Evolutionary conservation across 2,888 invertebrate species (phyloP).

Genomic region (Tuta absoluta): DNA sequence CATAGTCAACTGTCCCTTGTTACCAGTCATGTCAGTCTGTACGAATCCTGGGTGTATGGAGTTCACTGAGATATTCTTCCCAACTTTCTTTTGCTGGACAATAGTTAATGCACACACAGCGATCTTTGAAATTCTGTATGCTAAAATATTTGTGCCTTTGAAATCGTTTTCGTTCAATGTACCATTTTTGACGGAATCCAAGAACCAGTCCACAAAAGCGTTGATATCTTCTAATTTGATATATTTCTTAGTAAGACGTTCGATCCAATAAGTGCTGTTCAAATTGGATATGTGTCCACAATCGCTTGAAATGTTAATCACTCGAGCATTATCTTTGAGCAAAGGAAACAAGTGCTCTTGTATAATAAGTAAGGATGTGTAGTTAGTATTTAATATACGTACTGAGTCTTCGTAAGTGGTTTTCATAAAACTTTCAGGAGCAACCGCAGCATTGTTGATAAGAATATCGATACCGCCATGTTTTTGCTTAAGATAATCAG

Average conservation of each 20-base stretch:
- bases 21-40: constrained; percentile 40
- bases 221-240: constrained; percentile 39
- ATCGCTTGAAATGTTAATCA: constrained; percentile 45
- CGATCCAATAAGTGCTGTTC: constrained; percentile 40
- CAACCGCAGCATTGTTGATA: constrained; percentile 47
- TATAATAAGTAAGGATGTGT: constrained; percentile 39
- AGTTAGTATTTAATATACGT: constrained; percentile 43
- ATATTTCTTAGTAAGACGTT: constrained; percentile 38
- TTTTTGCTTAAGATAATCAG: constrained; percentile 39
- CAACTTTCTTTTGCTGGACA: constrained; percentile 40
- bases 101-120: constrained; percentile 42
- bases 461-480: constrained; percentile 48
- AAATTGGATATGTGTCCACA: constrained; percentile 44
- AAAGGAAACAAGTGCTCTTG: constrained; percentile 42
- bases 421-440: constrained; percentile 34
- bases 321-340: constrained; percentile 41
- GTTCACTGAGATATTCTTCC: constrained; percentile 43
- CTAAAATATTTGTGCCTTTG: constrained; percentile 30
- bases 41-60: constrained; percentile 46
- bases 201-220: constrained; percentile 43
- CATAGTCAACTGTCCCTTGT: constrained; percentile 36
- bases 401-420: constrained; percentile 44
- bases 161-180: constrained; percentile 41
- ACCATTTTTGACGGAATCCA: constrained; percentile 40
- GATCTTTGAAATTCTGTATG: constrained; percentile 43